phyloP scores from a whole-genome alignment of 92 coral and sea anemone genomes.

The Siderastrea radians region DNA sequence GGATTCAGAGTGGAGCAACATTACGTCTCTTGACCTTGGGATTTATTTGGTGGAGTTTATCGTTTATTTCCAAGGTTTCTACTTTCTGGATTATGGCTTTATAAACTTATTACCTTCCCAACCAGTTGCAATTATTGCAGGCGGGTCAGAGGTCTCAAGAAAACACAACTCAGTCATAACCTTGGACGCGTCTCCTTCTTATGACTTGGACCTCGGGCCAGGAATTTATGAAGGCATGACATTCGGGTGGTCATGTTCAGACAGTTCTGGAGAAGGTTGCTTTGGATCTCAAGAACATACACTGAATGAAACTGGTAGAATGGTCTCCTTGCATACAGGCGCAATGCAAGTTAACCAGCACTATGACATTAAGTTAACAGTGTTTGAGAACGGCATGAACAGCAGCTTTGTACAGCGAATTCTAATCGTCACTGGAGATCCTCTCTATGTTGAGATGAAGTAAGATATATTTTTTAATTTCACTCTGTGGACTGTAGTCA shows the following conservation, averaged over 20 bases:
- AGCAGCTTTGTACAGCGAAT: conserved; percentile 17
- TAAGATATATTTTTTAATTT: background rate
- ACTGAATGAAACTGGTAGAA: background rate
- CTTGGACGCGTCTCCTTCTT: conserved; percentile 37
- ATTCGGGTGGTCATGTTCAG: conserved; percentile 34
- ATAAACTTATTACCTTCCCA: conserved; percentile 10
- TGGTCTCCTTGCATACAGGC: background rate
- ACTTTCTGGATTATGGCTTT: conserved; percentile 33
- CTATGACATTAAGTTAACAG: conserved; percentile 13
- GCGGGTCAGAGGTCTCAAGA: conserved; percentile 27
- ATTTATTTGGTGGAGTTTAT: conserved; percentile 22
- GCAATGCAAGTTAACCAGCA: background rate
- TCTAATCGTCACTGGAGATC: background rate
- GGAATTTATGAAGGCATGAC: conserved; percentile 5
- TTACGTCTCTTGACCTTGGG: conserved; percentile 11
- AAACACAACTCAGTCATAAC: background rate
- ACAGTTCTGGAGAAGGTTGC: background rate
- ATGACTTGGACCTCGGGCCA: conserved; percentile 29
- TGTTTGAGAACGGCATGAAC: background rate
- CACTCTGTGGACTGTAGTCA: too few species aligned
- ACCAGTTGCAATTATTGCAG: conserved; percentile 37
- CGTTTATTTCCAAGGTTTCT: conserved; percentile 6
- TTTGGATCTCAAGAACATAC: background rate
- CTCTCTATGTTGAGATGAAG: conserved; percentile 28
- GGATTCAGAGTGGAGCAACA: conserved; percentile 10